A percentile compares a stretch with the other conserved stretches of the same genome.
These are phyloP conservation scores for Enteromius thamalakanensis DNA, from an alignment of 2,797 vertebrate genomes.

Conservation along the genomic window DNA sequence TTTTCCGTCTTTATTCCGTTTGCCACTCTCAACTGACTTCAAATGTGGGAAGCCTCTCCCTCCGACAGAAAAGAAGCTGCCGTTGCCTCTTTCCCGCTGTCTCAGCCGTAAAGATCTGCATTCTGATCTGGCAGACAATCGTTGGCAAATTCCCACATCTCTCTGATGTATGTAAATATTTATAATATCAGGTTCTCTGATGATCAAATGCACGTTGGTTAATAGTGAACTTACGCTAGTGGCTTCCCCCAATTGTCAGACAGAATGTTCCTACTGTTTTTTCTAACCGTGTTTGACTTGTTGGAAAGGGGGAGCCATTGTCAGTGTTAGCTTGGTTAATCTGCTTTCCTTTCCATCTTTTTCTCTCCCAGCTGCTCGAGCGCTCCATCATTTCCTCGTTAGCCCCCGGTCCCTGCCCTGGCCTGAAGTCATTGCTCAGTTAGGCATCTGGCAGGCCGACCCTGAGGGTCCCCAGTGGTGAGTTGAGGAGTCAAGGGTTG, in stretches of 20 bases:
- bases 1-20: constrained; percentile 73
- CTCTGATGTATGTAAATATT: constrained; percentile 79
- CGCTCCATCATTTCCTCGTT: constrained; percentile 67
- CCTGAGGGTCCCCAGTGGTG: constrained; percentile 76
- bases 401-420: constrained; percentile 69
- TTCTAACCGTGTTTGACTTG: constrained; percentile 25
- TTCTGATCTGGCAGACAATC: constrained; percentile 78
- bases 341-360: constrained; percentile 39
- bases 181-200: constrained; percentile 77
- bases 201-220: constrained; percentile 75
- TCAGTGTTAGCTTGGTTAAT: constrained; percentile 52
- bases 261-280: constrained; percentile 29
- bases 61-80: constrained; percentile 48
- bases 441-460: constrained; percentile 71
- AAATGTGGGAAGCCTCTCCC: constrained; percentile 66
- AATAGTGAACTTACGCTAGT: constrained; percentile 64
- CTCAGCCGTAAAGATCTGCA: constrained; percentile 63
- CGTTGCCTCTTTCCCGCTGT: constrained; percentile 40
- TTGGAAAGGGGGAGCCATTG: neutral
- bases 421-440: constrained; percentile 74
- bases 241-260: constrained; percentile 49
- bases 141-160: constrained; percentile 73
- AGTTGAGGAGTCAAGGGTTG: constrained; percentile 78
- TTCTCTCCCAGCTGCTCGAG: constrained; percentile 49
- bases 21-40: constrained; percentile 78